Percentiles rank a stretch among this genome's conserved stretches.
phyloP scores from a whole-genome alignment of 2,888 invertebrate genomes.

The Eristalinus aeneus region DNA sequence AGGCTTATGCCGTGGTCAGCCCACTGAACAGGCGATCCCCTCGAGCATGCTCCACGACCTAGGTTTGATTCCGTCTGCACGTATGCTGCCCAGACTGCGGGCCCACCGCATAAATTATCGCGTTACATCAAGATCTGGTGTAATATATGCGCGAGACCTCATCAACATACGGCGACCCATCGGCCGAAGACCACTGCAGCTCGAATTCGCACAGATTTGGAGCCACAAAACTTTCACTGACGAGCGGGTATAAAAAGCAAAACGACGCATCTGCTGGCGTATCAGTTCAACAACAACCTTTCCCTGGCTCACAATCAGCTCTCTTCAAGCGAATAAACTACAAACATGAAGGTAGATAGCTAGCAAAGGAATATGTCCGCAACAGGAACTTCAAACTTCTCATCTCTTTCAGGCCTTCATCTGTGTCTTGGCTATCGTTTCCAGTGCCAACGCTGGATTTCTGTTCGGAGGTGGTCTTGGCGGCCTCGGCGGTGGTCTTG shows the following conservation, averaged over 20 bases:
- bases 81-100: background rate
- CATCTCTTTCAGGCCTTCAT: constrained; percentile 35
- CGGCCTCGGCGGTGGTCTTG: constrained; percentile 1
- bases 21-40: background rate
- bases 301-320: background rate
- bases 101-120: background rate
- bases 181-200: background rate
- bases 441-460: constrained; percentile 58
- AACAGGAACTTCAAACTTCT: background rate
- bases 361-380: background rate
- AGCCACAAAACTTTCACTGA: background rate
- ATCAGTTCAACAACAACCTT: constrained; percentile 41
- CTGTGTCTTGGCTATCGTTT: constrained; percentile 48
- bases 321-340: constrained; percentile 34
- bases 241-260: constrained; percentile 32
- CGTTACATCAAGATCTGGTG: background rate
- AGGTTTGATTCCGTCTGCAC: background rate
- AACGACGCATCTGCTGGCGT: background rate
- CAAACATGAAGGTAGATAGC: constrained; percentile 54
- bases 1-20: background rate
- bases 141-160: background rate
- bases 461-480: constrained; percentile 35
- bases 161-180: background rate
- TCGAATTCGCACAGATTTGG: background rate
- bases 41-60: background rate